These are phyloP conservation scores for Heliconius nattereri DNA, from an alignment of 1,140 invertebrate genomes.

Conservation along the genomic window DNA sequence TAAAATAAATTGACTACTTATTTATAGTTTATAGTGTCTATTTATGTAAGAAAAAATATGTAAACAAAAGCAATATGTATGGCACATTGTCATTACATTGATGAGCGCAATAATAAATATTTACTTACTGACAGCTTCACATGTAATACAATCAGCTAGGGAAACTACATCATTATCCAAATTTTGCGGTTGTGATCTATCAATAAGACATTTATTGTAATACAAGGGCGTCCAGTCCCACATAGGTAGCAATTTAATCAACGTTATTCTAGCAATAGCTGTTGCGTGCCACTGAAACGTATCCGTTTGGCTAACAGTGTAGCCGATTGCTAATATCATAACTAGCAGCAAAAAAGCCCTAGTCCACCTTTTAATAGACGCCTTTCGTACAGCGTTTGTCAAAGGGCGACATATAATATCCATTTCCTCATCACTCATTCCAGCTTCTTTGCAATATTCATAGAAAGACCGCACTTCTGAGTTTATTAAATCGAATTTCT, in stretches of 20 bases:
- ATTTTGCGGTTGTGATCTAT: conserved; percentile 76
- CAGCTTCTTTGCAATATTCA: conserved; percentile 86
- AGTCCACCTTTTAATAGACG: conserved; percentile 81
- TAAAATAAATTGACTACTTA: too few relatives aligned
- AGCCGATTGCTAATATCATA: conserved; percentile 68
- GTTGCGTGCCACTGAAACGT: conserved; percentile 83
- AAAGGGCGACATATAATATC: conserved; percentile 85
- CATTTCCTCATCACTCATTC: conserved; percentile 85
- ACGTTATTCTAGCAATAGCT: conserved; percentile 83
- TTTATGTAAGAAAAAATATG: background rate
- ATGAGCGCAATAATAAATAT: background rate
- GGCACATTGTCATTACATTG: background rate
- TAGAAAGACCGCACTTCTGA: conserved; percentile 82
- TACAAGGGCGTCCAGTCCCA: conserved; percentile 92
- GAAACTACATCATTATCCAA: conserved; percentile 56
- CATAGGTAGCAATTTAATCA: conserved; percentile 86
- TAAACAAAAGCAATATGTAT: too few relatives aligned
- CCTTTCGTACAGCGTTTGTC: conserved; percentile 82
- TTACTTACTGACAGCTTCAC: conserved; percentile 77
- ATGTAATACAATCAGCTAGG: conserved; percentile 70
- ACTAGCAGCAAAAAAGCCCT: conserved; percentile 63
- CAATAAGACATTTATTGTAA: conserved; percentile 87
- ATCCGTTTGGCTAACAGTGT: conserved; percentile 77
- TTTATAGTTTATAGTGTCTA: background rate
- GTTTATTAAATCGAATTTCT: conserved; percentile 80